phyloP scores from a whole-genome alignment of 1,140 invertebrate genomes.

The Trichoplusia ni region DNA sequence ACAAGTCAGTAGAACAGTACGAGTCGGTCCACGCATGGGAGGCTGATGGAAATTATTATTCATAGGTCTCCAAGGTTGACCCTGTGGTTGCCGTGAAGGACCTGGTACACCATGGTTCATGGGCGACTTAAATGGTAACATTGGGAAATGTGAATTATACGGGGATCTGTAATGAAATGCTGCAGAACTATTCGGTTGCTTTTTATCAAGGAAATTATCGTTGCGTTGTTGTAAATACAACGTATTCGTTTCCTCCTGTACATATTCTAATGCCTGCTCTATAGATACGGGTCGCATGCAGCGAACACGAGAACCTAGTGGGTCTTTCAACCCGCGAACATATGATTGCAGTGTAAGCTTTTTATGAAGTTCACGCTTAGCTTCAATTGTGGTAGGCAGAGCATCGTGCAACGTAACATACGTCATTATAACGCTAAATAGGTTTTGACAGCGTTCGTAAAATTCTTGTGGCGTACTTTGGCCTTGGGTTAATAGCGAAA shows the following conservation, averaged over 20 bases:
- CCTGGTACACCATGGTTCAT: neutral
- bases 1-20: no score
- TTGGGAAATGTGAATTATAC: neutral
- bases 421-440: neutral
- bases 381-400: neutral
- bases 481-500: no score
- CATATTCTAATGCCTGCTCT: conserved; percentile 21
- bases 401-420: conserved; percentile 6
- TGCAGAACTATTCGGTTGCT: neutral
- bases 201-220: neutral
- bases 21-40: neutral
- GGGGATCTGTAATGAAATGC: neutral
- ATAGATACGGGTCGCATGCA: conserved; percentile 8
- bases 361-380: neutral
- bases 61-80: neutral
- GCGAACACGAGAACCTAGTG: conserved; percentile 15
- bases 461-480: no score
- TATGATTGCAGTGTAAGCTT: conserved; percentile 5
- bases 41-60: no score
- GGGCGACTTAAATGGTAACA: no score
- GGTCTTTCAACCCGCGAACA: conserved; percentile 9
- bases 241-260: conserved; percentile 16
- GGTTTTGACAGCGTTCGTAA: no score
- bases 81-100: neutral
- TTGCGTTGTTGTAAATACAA: conserved; percentile 21